Conservation (phyloP, 1,140 invertebrate species). For the Hyles vespertilio region DNA sequence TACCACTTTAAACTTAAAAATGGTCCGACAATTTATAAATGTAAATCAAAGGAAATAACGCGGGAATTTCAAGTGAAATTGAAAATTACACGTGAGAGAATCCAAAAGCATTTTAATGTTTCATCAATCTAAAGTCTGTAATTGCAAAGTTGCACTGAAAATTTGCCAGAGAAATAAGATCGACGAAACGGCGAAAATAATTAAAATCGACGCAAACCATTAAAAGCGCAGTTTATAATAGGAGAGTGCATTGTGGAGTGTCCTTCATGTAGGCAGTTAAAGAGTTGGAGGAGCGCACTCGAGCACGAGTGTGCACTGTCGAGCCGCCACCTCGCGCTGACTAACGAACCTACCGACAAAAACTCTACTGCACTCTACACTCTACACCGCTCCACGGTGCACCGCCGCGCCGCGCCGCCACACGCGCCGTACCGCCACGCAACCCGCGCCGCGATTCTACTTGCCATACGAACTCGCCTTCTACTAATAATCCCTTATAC, state of each 20-base stretch:
- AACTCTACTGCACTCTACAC: slow-evolving; percentile 31
- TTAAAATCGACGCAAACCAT: slow-evolving; percentile 72
- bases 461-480: slow-evolving; percentile 21
- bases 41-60: too few relatives aligned
- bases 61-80: too few relatives aligned
- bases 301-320: slow-evolving; percentile 63
- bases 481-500: slow-evolving; percentile 26
- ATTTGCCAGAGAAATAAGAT: slow-evolving; percentile 20
- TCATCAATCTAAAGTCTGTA: too few relatives aligned
- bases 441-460: background rate
- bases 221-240: slow-evolving; percentile 75
- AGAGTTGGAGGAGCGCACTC: slow-evolving; percentile 71
- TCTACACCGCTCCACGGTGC: slow-evolving; percentile 6
- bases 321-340: slow-evolving; percentile 58
- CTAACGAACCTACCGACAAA: slow-evolving; percentile 68
- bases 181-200: slow-evolving; percentile 60
- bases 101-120: too few relatives aligned
- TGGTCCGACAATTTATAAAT: too few relatives aligned
- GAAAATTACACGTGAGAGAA: too few relatives aligned
- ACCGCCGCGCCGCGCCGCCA: background rate
- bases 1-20: background rate
- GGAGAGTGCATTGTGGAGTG: slow-evolving; percentile 67
- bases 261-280: slow-evolving; percentile 75
- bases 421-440: background rate
- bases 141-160: too few relatives aligned